Conservation (phyloP, 2,797 vertebrate species). For the Melanotaenia parkinsoni region DNA sequence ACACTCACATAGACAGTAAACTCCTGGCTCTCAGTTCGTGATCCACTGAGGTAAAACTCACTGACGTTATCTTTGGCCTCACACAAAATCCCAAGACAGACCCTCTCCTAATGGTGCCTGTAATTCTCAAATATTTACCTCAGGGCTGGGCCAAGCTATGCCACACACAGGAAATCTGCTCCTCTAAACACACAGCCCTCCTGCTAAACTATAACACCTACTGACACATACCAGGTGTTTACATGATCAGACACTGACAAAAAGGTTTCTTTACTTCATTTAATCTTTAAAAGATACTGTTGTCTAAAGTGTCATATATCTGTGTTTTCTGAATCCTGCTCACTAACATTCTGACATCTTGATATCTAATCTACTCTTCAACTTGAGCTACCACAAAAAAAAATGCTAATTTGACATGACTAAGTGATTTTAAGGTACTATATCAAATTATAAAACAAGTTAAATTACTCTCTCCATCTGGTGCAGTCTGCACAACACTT, state of each 20-base stretch:
- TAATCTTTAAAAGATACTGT: neutral
- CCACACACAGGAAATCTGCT: slow-evolving; percentile 50
- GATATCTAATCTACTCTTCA: neutral
- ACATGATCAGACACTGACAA: slow-evolving; percentile 11
- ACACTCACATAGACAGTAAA: neutral
- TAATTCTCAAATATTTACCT: slow-evolving; percentile 67
- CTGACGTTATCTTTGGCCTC: slow-evolving; percentile 57
- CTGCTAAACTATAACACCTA: slow-evolving; percentile 29
- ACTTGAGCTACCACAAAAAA: neutral
- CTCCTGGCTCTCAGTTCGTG: neutral
- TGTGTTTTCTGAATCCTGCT: neutral
- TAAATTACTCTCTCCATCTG: neutral
- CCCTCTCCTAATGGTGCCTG: slow-evolving; percentile 53
- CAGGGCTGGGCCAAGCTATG: slow-evolving; percentile 29
- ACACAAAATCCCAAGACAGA: slow-evolving; percentile 53
- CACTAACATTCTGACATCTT: neutral
- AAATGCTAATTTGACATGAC: neutral
- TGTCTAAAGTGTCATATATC: neutral
- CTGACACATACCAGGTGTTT: slow-evolving; percentile 17
- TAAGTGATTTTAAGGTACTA: neutral
- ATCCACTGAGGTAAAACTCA: slow-evolving; percentile 46
- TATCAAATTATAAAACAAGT: slow-evolving; percentile 4
- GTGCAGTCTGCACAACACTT: neutral
- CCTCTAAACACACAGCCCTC: slow-evolving; percentile 14
- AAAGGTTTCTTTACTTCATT: neutral